Evolutionary conservation across 2,797 vertebrate species (phyloP).

Genomic region (Periophthalmus magnuspinnatus): DNA sequence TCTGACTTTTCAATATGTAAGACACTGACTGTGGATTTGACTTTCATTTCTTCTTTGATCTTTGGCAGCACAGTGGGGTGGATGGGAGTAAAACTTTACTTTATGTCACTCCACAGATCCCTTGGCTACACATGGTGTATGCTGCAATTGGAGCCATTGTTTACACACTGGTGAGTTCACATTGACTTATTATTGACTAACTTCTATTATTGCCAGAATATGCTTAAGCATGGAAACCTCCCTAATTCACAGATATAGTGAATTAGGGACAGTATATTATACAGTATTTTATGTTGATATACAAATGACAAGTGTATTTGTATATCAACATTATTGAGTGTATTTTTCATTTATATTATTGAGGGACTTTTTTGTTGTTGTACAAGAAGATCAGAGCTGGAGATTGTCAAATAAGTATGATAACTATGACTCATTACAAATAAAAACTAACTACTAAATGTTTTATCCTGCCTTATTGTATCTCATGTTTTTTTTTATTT

Average conservation of each 20-base stretch:
- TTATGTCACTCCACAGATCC: slow-evolving; percentile 74
- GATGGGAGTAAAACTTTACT: slow-evolving; percentile 39
- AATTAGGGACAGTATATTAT: too few relatives aligned
- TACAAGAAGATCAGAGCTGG: too few relatives aligned
- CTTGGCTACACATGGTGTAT: slow-evolving; percentile 95
- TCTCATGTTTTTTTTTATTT: too few relatives aligned
- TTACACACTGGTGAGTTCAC: slow-evolving; percentile 90
- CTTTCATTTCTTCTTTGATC: slow-evolving; percentile 28
- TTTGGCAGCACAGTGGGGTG: slow-evolving; percentile 30
- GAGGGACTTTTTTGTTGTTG: too few relatives aligned
- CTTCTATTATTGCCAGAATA: slow-evolving; percentile 4
- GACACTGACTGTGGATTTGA: slow-evolving; percentile 20
- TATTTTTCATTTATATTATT: background rate
- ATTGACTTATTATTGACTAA: background rate
- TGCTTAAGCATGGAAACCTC: slow-evolving; percentile 9
- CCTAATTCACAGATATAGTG: background rate
- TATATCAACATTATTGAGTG: too few relatives aligned
- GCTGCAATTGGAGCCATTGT: slow-evolving; percentile 87
- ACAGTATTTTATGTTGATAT: too few relatives aligned
- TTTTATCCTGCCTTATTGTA: too few relatives aligned
- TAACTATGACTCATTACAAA: too few relatives aligned
- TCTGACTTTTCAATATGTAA: slow-evolving; percentile 90
- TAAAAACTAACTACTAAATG: too few relatives aligned
- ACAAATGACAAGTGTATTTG: background rate
- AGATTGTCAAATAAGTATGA: too few relatives aligned